A percentile compares a stretch with the other conserved stretches of the same genome.
Evolutionary conservation across 2,888 invertebrate genomes (phyloP).

Genomic region (Cataglyphis cursor): DNA sequence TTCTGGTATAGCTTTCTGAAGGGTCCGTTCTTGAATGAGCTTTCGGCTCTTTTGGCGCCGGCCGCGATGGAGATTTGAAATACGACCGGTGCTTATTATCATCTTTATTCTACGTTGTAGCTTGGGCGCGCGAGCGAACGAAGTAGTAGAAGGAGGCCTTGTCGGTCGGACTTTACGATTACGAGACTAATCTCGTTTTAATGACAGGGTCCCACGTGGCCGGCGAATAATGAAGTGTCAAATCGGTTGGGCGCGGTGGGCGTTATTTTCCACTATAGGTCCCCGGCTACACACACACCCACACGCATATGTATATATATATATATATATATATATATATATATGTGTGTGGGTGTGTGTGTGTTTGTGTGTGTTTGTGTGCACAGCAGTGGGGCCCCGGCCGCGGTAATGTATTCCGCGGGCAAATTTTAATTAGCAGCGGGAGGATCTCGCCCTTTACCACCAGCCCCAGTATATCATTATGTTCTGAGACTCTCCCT

Average conservation of each 20-base stretch:
- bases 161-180: constrained; percentile 76
- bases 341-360: neutral
- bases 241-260: constrained; percentile 83
- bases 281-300: constrained; percentile 28
- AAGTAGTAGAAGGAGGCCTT: constrained; percentile 53
- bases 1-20: neutral
- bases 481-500: constrained; percentile 65
- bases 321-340: neutral
- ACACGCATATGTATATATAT: neutral
- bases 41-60: constrained; percentile 31
- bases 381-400: constrained; percentile 4
- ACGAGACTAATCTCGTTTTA: constrained; percentile 86
- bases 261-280: constrained; percentile 76
- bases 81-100: constrained; percentile 59
- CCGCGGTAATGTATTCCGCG: constrained; percentile 77
- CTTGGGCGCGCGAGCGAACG: constrained; percentile 16
- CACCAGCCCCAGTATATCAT: constrained; percentile 77
- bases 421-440: constrained; percentile 85
- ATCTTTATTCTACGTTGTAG: constrained; percentile 63
- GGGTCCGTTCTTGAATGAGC: constrained; percentile 23
- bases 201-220: constrained; percentile 85
- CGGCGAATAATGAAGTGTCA: constrained; percentile 86
- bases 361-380: neutral
- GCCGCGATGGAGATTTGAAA: constrained; percentile 43
- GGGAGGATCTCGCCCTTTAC: constrained; percentile 78